These are phyloP conservation scores for Piaya cayana DNA, from an alignment of 2,113 vertebrate genomes.

Conservation along the genomic window DNA sequence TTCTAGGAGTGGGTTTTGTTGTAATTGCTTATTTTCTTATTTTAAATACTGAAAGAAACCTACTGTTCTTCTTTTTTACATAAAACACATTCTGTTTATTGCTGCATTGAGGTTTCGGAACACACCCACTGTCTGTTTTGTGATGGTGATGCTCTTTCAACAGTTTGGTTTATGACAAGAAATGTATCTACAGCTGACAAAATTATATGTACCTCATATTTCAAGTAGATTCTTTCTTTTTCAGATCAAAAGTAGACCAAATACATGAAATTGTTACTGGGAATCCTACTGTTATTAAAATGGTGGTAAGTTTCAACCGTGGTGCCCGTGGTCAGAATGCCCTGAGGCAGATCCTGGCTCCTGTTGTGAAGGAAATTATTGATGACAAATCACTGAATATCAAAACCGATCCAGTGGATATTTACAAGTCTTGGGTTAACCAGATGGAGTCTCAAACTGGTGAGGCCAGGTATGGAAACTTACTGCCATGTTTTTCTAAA, in stretches of 20 bases:
- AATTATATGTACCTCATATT: background rate
- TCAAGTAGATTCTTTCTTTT: slow-evolving; percentile 20
- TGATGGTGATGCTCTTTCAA: background rate
- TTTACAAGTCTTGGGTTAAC: slow-evolving; percentile 98
- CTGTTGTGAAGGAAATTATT: slow-evolving; percentile 97
- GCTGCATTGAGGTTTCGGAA: background rate
- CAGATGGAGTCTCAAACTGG: slow-evolving; percentile 98
- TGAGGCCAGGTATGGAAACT: slow-evolving; percentile 87
- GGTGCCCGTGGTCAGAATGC: slow-evolving; percentile 95
- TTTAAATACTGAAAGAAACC: background rate
- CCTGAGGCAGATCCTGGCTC: slow-evolving; percentile 91
- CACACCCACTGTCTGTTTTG: background rate
- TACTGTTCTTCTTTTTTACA: background rate
- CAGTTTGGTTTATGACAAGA: background rate
- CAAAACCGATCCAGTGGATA: slow-evolving; percentile 97
- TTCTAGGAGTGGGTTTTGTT: background rate
- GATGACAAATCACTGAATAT: slow-evolving; percentile 96
- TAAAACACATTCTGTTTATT: background rate
- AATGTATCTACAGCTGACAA: background rate
- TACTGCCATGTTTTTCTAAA: background rate
- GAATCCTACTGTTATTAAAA: slow-evolving; percentile 98
- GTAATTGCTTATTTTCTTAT: background rate
- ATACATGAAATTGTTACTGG: slow-evolving; percentile 97
- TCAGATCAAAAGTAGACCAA: slow-evolving; percentile 96
- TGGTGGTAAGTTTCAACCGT: slow-evolving; percentile 99